Percentiles rank a stretch among this genome's conserved stretches.
phyloP scores from a whole-genome alignment of 2,113 vertebrate species.

The Macaca nemestrina region DNA sequence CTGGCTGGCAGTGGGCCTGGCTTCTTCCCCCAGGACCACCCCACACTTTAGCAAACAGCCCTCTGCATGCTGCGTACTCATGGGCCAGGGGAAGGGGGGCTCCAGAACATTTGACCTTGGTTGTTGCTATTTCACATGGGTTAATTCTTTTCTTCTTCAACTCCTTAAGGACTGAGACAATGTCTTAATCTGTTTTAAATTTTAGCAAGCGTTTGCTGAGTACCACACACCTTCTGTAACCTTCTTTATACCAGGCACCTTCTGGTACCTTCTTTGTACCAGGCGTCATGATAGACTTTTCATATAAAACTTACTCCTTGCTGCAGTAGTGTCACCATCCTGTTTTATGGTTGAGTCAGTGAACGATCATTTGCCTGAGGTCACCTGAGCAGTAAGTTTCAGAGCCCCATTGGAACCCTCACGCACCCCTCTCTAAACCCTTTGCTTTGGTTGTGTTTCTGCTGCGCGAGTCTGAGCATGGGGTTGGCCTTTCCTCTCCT shows the following conservation, averaged over 20 bases:
- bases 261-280: no score
- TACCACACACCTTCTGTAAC: background rate
- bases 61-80: fast-evolving
- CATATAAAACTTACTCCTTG: fast-evolving
- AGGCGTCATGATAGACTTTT: background rate
- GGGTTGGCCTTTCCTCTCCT: background rate
- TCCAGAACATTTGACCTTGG: background rate
- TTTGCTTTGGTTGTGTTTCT: background rate
- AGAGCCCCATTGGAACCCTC: background rate
- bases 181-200: background rate
- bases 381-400: background rate
- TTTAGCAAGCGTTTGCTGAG: background rate
- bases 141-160: background rate
- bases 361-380: background rate
- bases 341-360: background rate
- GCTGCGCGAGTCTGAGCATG: background rate
- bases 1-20: no score
- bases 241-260: background rate
- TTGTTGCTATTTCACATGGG: background rate
- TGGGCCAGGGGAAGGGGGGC: fast-evolving
- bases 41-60: fast-evolving
- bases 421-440: background rate
- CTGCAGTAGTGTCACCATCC: fast-evolving
- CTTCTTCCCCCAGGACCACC: background rate
- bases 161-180: background rate